phyloP scores from a whole-genome alignment of 2,888 invertebrate genomes.

The Rhopalosiphum nymphaeae region DNA sequence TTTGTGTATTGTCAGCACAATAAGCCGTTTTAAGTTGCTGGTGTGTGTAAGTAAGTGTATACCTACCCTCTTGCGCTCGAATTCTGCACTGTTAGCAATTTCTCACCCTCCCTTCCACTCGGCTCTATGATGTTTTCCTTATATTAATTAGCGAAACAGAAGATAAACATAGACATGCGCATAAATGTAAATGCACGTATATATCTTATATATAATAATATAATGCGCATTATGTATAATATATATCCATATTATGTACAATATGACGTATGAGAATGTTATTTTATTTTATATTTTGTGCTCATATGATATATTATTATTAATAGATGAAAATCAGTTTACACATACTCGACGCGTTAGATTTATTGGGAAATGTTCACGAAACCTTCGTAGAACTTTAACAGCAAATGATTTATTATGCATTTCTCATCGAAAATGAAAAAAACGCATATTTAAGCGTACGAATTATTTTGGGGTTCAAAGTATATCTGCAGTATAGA shows the following conservation, averaged over 20 bases:
- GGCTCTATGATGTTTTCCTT: background rate
- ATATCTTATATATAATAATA: background rate
- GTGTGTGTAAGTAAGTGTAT: background rate
- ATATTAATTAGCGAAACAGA: constrained; percentile 44
- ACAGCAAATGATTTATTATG: background rate
- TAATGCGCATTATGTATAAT: background rate
- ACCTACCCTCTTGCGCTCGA: background rate
- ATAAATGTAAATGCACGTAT: background rate
- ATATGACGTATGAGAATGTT: background rate
- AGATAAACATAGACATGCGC: constrained; percentile 11
- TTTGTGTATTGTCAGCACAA: constrained; percentile 56
- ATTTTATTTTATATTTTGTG: background rate
- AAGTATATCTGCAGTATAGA: background rate
- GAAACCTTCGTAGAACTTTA: background rate
- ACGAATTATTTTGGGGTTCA: background rate
- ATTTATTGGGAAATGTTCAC: background rate
- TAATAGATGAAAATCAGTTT: background rate
- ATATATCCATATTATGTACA: background rate
- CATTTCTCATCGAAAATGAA: background rate
- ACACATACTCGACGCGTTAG: background rate
- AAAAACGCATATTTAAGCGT: background rate
- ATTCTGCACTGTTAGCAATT: constrained; percentile 35
- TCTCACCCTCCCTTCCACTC: background rate
- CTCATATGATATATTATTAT: background rate
- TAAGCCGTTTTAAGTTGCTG: background rate